A percentile compares a stretch with the other conserved stretches of the same genome.
Evolutionary conservation across 2,888 invertebrate species (phyloP).

Genomic region (Patella pellucida): DNA sequence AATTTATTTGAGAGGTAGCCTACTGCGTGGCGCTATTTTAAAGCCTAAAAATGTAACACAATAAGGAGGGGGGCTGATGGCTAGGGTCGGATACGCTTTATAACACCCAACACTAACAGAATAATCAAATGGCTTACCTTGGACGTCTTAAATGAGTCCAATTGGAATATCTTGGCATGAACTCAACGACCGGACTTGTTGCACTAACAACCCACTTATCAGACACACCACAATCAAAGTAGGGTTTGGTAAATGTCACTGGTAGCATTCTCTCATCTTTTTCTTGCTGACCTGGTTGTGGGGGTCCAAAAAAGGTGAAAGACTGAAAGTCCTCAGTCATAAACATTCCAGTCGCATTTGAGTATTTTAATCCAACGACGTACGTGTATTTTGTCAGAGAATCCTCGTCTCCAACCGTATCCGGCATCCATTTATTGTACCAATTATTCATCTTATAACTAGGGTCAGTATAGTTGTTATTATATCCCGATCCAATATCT

Average conservation of each 20-base stretch:
- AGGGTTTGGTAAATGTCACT: conserved; percentile 92
- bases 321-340: conserved; percentile 44
- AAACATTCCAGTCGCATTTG: conserved; percentile 55
- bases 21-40: too few species aligned
- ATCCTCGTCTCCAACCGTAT: conserved; percentile 32
- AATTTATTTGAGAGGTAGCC: too few species aligned
- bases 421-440: conserved; percentile 41
- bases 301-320: conserved; percentile 62
- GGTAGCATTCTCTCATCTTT: conserved; percentile 77
- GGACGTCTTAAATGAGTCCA: conserved; percentile 60
- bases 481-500: conserved; percentile 78
- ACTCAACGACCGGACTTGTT: conserved; percentile 93
- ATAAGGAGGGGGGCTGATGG: too few species aligned
- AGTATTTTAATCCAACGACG: conserved; percentile 58
- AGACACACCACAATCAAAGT: conserved; percentile 94
- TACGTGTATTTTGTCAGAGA: conserved; percentile 46
- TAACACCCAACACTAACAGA: too few species aligned
- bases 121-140: conserved; percentile 38
- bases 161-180: conserved; percentile 79
- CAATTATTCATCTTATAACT: conserved; percentile 43
- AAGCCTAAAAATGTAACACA: too few species aligned
- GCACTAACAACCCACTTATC: conserved; percentile 96
- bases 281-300: conserved; percentile 51
- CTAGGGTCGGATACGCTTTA: too few species aligned
- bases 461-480: conserved; percentile 83